These are phyloP conservation scores for Sebastes iracundus DNA, from an alignment of 2,797 vertebrate genomes.

Conservation along the genomic window DNA sequence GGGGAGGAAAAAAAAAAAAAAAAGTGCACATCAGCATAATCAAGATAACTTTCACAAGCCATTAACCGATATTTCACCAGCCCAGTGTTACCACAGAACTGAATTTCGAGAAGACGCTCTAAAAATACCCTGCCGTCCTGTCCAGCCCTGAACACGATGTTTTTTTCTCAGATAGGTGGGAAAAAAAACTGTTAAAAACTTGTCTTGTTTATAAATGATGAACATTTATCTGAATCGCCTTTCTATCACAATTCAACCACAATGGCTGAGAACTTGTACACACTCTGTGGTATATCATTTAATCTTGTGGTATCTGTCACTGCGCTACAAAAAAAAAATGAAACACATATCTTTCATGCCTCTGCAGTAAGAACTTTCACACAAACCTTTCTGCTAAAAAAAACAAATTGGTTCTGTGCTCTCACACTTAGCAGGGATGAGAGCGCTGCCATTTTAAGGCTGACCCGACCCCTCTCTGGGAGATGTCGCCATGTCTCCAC, in stretches of 20 bases:
- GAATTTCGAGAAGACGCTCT: constrained; percentile 63
- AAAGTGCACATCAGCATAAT: constrained; percentile 71
- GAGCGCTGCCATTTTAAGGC: constrained; percentile 18
- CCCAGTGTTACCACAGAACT: constrained; percentile 64
- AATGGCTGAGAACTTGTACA: neutral
- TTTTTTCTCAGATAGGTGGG: constrained; percentile 16
- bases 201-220: neutral
- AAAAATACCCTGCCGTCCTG: constrained; percentile 50
- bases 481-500: constrained; percentile 24
- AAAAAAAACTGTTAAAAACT: neutral
- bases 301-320: neutral
- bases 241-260: neutral
- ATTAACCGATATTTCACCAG: constrained; percentile 72
- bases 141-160: constrained; percentile 3
- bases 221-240: neutral
- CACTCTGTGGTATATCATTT: neutral
- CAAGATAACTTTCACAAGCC: constrained; percentile 76
- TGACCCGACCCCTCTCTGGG: constrained; percentile 35
- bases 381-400: neutral
- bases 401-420: neutral
- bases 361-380: constrained; percentile 9
- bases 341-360: neutral
- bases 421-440: constrained; percentile 1
- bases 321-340: neutral
- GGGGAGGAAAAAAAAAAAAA: neutral